Base-by-base conservation (phyloP, 92 coral and sea anemone genomes). In the Meandrina meandrites region DNA sequence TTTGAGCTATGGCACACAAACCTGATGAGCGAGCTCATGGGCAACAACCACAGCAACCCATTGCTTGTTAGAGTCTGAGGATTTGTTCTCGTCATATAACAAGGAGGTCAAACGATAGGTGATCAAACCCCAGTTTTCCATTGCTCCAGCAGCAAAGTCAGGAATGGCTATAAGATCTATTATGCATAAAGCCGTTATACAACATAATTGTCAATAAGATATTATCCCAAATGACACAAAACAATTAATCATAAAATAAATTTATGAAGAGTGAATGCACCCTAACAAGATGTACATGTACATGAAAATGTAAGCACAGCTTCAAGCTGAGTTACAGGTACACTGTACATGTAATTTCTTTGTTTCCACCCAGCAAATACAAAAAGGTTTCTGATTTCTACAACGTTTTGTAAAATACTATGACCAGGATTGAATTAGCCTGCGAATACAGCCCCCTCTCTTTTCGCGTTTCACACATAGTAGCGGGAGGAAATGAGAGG, bases 101-200 rank as follows among this genome's bases (percentile, higher is more conserved):
- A 96, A 84, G 30, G 99, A 95, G 45, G 99, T 96, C 90, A 94
- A 91, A 15, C 99, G 99, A 86, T 96, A 96, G 6, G 98, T 96
- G 81, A 96, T 96, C 91, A 96, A 91, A 86, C 99, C 99, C 99
- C 99, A 96, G 94, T 96, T 96, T 86, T 96, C 99, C 99, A 96
- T 96, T 18, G 99, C 99, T 67, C 99, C 99, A 68, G 99, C 99
- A 83, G 94, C 91, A 88, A 96, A 96, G 88, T 96, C 99, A 71
- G 99, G 99, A 88, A 96, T 96, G 75, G 99, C 99, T 85, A 96
- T 96, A 77, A 96, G 90, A 93, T 96, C 99, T 96, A 78, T 66
- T 78, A 54, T 72, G 12, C 82, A 77, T 56, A 54, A 57, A 53
- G 66, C 79, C 87, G 73, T 60, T 22, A 83, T n/a, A 74, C 10